These are phyloP conservation scores for Gallirallus australis DNA, from an alignment of 2,797 vertebrate genomes.

Conservation along the genomic window DNA sequence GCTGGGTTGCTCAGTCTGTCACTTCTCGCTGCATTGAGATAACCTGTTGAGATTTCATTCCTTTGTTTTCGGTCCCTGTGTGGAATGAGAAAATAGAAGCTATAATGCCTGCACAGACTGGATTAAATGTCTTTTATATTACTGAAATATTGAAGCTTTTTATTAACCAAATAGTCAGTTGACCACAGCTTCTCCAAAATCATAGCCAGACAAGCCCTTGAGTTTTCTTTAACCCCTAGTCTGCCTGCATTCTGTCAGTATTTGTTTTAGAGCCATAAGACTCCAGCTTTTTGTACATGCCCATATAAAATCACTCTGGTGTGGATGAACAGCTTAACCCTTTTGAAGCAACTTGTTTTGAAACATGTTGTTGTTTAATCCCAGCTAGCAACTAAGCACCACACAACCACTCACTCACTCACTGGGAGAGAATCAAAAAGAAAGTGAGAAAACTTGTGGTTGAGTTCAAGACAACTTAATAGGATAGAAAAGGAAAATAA, in stretches of 20 bases:
- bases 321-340: background rate
- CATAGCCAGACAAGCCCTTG: background rate
- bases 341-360: background rate
- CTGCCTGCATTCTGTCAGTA: background rate
- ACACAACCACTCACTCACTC: too few relatives aligned
- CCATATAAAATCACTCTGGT: background rate
- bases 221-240: slow-evolving; percentile 1
- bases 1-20: background rate
- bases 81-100: background rate
- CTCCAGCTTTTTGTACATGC: background rate
- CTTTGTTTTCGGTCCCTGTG: background rate
- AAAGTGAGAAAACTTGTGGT: too few relatives aligned
- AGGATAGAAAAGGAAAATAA: too few relatives aligned
- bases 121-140: background rate
- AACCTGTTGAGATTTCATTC: background rate
- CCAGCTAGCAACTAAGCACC: too few relatives aligned
- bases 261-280: background rate
- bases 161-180: background rate
- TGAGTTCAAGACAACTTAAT: too few relatives aligned
- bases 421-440: too few relatives aligned
- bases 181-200: background rate
- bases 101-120: background rate
- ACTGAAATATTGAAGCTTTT: background rate
- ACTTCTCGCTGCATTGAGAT: background rate
- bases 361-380: background rate